phyloP scores from a whole-genome alignment of 1,140 invertebrate species.

The Physella acuta region DNA sequence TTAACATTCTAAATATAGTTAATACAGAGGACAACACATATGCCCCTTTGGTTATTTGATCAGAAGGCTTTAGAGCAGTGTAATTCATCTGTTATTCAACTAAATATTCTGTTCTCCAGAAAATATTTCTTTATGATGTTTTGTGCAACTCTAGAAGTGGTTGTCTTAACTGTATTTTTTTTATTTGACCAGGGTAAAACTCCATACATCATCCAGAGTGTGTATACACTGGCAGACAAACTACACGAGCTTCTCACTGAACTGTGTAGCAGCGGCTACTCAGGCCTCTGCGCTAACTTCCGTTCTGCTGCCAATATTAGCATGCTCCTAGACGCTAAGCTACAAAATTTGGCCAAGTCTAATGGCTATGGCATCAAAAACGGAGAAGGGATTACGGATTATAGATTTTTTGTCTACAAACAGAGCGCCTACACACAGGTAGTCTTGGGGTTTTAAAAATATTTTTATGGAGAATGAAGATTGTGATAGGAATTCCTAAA shows the following conservation, averaged over 20 bases:
- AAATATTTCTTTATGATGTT: too few relatives aligned
- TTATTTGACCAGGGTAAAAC: slow-evolving; percentile 21
- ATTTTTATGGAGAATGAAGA: too few relatives aligned
- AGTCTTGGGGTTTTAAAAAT: too few relatives aligned
- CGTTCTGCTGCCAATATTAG: slow-evolving; percentile 21
- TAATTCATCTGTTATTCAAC: too few relatives aligned
- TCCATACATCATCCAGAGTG: slow-evolving; percentile 40
- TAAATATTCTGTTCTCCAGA: too few relatives aligned
- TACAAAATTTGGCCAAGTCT: slow-evolving; percentile 29
- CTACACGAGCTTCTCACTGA: slow-evolving; percentile 36
- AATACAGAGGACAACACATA: too few relatives aligned
- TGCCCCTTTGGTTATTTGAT: too few relatives aligned
- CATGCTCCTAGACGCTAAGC: slow-evolving; percentile 29
- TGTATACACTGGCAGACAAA: slow-evolving; percentile 38
- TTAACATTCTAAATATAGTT: too few relatives aligned
- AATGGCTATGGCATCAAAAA: slow-evolving; percentile 35
- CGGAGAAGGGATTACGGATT: slow-evolving; percentile 37
- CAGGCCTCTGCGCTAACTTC: slow-evolving; percentile 42
- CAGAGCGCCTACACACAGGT: slow-evolving; percentile 31
- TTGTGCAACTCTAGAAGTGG: too few relatives aligned
- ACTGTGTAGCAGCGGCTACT: slow-evolving; percentile 39
- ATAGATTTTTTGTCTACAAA: slow-evolving; percentile 29
- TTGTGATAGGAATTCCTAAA: too few relatives aligned
- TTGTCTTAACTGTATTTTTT: background rate
- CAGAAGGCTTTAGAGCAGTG: too few relatives aligned